These are phyloP conservation scores for Norana najaformis DNA, from an alignment of 2,888 invertebrate genomes.

Conservation along the genomic window DNA sequence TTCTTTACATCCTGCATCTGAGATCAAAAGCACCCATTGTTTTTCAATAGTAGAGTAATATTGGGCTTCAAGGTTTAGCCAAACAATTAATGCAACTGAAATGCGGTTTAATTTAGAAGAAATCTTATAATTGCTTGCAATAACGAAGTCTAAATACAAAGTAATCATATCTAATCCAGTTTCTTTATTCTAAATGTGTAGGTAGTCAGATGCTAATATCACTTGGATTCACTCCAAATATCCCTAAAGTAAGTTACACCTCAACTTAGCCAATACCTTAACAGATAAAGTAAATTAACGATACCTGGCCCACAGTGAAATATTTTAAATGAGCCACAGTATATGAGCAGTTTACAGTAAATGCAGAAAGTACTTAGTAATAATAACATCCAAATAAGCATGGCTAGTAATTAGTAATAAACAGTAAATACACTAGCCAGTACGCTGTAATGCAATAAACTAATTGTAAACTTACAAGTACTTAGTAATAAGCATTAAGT, in stretches of 20 bases:
- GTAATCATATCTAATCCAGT: no score
- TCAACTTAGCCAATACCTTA: background rate
- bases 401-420: background rate
- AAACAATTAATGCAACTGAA: no score
- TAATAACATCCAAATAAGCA: background rate
- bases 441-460: background rate
- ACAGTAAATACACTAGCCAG: background rate
- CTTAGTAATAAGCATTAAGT: background rate
- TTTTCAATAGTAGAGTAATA: no score
- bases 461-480: background rate
- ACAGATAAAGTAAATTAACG: background rate
- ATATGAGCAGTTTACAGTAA: background rate
- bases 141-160: no score
- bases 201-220: background rate
- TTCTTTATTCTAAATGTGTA: no score
- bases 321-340: background rate
- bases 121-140: no score
- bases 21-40: no score
- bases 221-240: background rate
- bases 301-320: background rate
- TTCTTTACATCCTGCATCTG: no score
- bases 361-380: background rate
- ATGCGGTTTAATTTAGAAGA: no score
- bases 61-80: no score
- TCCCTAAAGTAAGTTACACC: background rate